Base-by-base conservation (phyloP, 2,797 vertebrate species). In the Sebastolobus alascanus region DNA sequence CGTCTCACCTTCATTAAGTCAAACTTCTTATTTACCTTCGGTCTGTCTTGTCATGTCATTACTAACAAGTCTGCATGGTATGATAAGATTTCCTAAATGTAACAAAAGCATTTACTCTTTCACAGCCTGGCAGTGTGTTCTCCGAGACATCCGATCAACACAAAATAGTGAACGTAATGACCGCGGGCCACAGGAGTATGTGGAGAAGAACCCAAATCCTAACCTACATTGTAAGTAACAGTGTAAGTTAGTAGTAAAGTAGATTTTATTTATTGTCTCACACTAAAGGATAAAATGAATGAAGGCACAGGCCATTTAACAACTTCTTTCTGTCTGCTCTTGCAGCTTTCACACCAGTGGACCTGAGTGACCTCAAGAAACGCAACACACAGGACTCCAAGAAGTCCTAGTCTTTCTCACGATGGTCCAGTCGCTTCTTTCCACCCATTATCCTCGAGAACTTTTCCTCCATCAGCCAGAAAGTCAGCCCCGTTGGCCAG, bases 181-280 rank as follows among this genome's bases (percentile, higher is more conserved):
- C 83, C 95, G 97, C 90, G 96, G 98, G 92, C 97, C 98, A 90
- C 98, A 99, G 90, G 98, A 99, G 85, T 99, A 99, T 52, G 98
- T 99, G 94, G 98, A 99, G 93, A 99, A 98, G 95, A 97, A 96
- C 91, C 97, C 98, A 73, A 99, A 99, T 88, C 98, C 98, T 69
- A 97, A 97, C 91, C 93, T 99, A 84, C 97, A 98, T 96, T 97
- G 98, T 99, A 94, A 97, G 97, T 92, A 68, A 4, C 8, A 54
- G 5, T 46, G 2, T 92, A 50, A 8, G 2, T 61, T 59, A 1
- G 1, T 37, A 60, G 40, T 70, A 13, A 43, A n/a, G 8, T 52
- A 3, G 29, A 25, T 75, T 79, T 3, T 46, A 37, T 52, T 63
- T 27, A 8, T 29, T 37, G 27, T 27, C 3, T 60, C 8, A 40